Conservation (phyloP, 2,113 vertebrate genomes). For the Ciconia stormi region DNA sequence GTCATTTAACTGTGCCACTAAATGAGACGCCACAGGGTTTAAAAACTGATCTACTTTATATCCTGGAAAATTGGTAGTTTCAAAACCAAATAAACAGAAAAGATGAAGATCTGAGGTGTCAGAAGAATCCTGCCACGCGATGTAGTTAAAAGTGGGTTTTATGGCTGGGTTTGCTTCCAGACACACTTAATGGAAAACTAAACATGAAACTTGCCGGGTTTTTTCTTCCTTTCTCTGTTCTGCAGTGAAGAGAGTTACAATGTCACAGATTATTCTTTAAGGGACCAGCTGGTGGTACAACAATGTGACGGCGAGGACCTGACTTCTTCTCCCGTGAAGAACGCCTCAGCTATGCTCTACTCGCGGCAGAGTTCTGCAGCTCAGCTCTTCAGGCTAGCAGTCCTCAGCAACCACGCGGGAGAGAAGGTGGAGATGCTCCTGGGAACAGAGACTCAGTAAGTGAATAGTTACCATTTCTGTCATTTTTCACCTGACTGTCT, state of each 20-base stretch:
- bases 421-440: conserved; percentile 88
- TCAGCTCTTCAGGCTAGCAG: conserved; percentile 84
- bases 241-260: conserved; percentile 92
- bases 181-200: fast-evolving
- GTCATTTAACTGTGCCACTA: neutral
- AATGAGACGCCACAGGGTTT: neutral
- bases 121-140: fast-evolving
- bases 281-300: conserved; percentile 87
- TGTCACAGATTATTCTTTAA: conserved; percentile 87
- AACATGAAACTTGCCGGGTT: fast-evolving
- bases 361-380: conserved; percentile 74
- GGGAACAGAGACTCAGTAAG: conserved; percentile 88
- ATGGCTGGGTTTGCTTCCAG: neutral
- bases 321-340: conserved; percentile 78
- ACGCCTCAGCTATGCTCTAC: conserved; percentile 77
- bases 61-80: neutral
- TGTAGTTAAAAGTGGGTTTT: too few relatives aligned
- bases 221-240: neutral
- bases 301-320: conserved; percentile 78
- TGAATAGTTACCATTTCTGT: neutral
- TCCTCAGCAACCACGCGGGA: conserved; percentile 85
- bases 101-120: neutral
- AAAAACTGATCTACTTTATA: neutral
- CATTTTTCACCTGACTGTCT: neutral
- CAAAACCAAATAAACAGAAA: neutral